Evolutionary conservation across 1,140 invertebrate species (phyloP), one percentile per base, ranked within the genome.

Genomic region (Saccostrea glomerata): DNA sequence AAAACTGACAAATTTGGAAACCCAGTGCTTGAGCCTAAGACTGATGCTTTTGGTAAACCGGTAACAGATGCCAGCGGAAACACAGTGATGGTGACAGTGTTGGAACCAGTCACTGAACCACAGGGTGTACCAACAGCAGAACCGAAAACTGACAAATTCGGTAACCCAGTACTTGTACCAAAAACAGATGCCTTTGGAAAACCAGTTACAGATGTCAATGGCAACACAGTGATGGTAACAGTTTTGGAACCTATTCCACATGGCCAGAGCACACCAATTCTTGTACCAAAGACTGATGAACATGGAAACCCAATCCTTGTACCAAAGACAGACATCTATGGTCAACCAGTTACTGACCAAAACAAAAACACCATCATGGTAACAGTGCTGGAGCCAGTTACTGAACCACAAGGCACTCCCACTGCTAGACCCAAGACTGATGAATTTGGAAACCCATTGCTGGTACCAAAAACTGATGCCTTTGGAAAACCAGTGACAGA

Each of bases 61-160:
- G 84, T 82, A 23, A 84, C 87, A 83, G 85, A 89, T 84, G 58
- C 54, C 60, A 82, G 9, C 82, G 87, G 70, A 66, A 86, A 56
- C 17, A 73, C 86, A 56, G 70, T 77, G 12, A 63, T 82, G 6
- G 70, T 77, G 23, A 77, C 70, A 30, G 70, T 77, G 9, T 30
- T 77, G 70, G 70, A 77, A 15, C 86, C 83, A 40, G 83, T 55
- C 25, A 25, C 83, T 25, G 84, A 56, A 15, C 36, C 25, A 85
- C 84, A 87, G 40, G 84, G 55, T 13, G 40, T 63, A 58, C 83
- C 87, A 84, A 86, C 87, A 56, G 23, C 88, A 82, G 60, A 58
- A 77, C 85, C 84, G 66, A 23, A 40, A 58, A 84, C 87, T 82
- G 85, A 89, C 86, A 73, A 82, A 56, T 86, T 63, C 82, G 87